Evolutionary conservation across 2,113 vertebrate genomes (phyloP), one percentile per base, ranked within the genome.

Genomic region (Myrmophylax atrothorax): DNA sequence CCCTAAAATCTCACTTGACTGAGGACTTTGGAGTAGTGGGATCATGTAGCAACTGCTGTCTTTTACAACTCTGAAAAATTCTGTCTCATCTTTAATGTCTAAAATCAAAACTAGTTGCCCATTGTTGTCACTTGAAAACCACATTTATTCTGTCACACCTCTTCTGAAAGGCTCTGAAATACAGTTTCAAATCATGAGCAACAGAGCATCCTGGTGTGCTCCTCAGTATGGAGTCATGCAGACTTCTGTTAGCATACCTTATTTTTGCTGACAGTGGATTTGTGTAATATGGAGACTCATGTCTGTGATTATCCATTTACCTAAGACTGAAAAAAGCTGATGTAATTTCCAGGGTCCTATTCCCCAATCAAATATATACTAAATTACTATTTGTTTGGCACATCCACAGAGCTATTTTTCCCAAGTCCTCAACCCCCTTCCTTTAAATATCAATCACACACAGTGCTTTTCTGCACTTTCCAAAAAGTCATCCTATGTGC

Each of bases 41-140:
- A 50, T 92, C 42, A 35, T 18, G 33, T 88, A 74, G 26, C 1
- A 4, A 58, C 50, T 2, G 0, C 63, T 85, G n/a, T 56, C 58
- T 93, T 90, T 68, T 87, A 79, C 28, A 38, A 49, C 47, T 77
- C 49, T 94, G 79, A 90, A 93, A 76, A 92, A 66, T 77, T 23
- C 28, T 7, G 24, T 37, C 40, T 94, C 40, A 31, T 80, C 60
- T 78, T 81, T 74, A 75, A 44, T 72, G 22, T 52, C 55, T 87
- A 60, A 38, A 93, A 93, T 90, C 26, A 81, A 87, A 93, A 74
- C 59, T 20, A 3, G 14, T 83, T 88, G 58, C 56, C 44, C 22
- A 12, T 37, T 86, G 17, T 79, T 80, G 68, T 75, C 38, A 75
- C 58, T 86, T 44, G 52, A 84, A 87, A 94, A 37, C 69, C 14